Conservation (phyloP, 2,888 invertebrate species). For the Zonitis immaculata region DNA sequence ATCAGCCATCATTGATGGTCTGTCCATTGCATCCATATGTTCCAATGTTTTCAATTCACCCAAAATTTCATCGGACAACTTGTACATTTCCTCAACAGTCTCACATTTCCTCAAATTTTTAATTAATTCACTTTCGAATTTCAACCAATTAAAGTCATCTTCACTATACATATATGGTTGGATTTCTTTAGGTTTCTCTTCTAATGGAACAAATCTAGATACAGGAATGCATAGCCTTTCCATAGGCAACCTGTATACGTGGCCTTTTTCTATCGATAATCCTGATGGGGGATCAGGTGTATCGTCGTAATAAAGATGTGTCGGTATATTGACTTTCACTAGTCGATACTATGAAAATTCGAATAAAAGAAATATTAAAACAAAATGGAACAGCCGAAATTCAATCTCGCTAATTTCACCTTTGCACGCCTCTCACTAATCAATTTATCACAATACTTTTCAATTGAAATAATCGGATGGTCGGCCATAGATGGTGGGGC, state of each 20-base stretch:
- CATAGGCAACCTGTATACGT: constrained; percentile 39
- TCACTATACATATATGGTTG: constrained; percentile 53
- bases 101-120: constrained; percentile 56
- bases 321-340: constrained; percentile 44
- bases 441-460: constrained; percentile 50
- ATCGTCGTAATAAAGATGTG: constrained; percentile 44
- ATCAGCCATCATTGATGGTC: too few species aligned
- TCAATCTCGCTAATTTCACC: constrained; percentile 39
- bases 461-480: constrained; percentile 66
- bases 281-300: constrained; percentile 45
- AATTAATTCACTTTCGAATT: constrained; percentile 60
- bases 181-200: too few species aligned
- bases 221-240: constrained; percentile 49
- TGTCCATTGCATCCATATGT: not conserved
- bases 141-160: constrained; percentile 56
- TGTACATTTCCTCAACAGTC: constrained; percentile 66
- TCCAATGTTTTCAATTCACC: constrained; percentile 45
- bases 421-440: constrained; percentile 52
- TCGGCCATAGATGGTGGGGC: constrained; percentile 62
- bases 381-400: too few species aligned
- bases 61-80: constrained; percentile 62
- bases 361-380: too few species aligned
- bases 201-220: constrained; percentile 45
- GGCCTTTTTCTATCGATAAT: constrained; percentile 49
- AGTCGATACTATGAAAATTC: too few species aligned